Evolutionary conservation across 1,140 invertebrate species (phyloP).

Genomic region (Drosophila kepulauana): DNA sequence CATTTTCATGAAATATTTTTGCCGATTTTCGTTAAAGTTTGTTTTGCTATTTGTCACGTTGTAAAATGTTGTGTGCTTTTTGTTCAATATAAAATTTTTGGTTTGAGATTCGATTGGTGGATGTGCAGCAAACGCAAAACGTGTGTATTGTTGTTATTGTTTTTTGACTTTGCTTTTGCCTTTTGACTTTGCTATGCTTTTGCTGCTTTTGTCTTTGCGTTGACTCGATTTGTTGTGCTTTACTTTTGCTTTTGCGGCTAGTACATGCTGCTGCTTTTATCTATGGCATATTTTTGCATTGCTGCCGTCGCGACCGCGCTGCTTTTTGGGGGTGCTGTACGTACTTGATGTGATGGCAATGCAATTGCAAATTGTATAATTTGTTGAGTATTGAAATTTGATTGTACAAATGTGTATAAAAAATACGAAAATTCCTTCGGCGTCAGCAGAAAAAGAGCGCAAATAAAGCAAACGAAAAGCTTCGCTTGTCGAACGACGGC

Average conservation of each 20-base stretch:
- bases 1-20: constrained; percentile 42
- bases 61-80: constrained; percentile 19
- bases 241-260: constrained; percentile 37
- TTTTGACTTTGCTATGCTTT: constrained; percentile 50
- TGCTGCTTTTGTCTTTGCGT: constrained; percentile 27
- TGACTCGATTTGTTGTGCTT: constrained; percentile 37
- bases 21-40: constrained; percentile 1
- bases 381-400: constrained; percentile 62
- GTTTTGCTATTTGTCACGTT: constrained; percentile 50
- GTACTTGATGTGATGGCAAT: constrained; percentile 51
- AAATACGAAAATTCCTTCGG: constrained; percentile 28
- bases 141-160: constrained; percentile 14
- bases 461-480: constrained; percentile 7
- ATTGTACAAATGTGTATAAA: constrained; percentile 48
- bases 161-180: constrained; percentile 42
- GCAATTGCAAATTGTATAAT: constrained; percentile 82
- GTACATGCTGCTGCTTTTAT: constrained; percentile 34
- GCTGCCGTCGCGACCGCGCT: constrained; percentile 26
- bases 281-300: constrained; percentile 53
- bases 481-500: constrained; percentile 17
- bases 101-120: not conserved
- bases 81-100: constrained; percentile 4
- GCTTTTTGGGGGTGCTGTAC: constrained; percentile 71
- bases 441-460: constrained; percentile 32
- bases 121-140: constrained; percentile 17